These are phyloP conservation scores for Apis dorsata DNA, from an alignment of 1,140 invertebrate species.

Conservation along the genomic window DNA sequence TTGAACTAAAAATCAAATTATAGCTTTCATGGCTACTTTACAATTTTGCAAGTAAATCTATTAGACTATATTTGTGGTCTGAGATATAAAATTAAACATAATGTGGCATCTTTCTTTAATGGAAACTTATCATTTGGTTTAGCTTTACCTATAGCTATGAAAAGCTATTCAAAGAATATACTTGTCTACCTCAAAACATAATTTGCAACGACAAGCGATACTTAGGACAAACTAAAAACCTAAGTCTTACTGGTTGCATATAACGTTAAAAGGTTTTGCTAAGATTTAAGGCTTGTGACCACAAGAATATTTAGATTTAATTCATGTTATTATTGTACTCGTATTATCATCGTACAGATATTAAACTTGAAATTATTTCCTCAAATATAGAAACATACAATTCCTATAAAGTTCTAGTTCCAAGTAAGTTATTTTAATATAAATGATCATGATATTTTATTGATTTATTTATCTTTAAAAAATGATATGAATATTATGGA, in stretches of 20 bases:
- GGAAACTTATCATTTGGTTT: slow-evolving; percentile 72
- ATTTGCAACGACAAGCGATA: slow-evolving; percentile 73
- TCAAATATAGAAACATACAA: slow-evolving; percentile 33
- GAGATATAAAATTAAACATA: slow-evolving; percentile 65
- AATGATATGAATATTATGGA: background rate
- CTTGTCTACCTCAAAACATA: slow-evolving; percentile 80
- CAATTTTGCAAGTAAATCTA: slow-evolving; percentile 47
- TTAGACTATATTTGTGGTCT: slow-evolving; percentile 62
- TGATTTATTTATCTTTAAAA: background rate
- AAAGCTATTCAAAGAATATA: slow-evolving; percentile 80
- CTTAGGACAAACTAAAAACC: slow-evolving; percentile 45
- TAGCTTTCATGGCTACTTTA: slow-evolving; percentile 32
- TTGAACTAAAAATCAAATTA: slow-evolving; percentile 50
- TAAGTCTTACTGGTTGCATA: slow-evolving; percentile 68
- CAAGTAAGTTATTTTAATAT: background rate
- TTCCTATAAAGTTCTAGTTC: slow-evolving; percentile 41
- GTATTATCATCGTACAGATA: slow-evolving; percentile 48
- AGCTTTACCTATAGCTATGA: slow-evolving; percentile 75
- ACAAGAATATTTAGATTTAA: slow-evolving; percentile 69
- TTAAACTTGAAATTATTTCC: slow-evolving; percentile 54
- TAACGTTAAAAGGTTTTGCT: slow-evolving; percentile 70
- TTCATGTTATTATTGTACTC: slow-evolving; percentile 66
- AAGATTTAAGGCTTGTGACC: slow-evolving; percentile 74
- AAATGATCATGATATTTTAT: slow-evolving; percentile 9
- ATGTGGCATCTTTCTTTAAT: slow-evolving; percentile 70